A percentile compares a stretch with the other conserved stretches of the same genome.
Evolutionary conservation across 64 coral and sea anemone genomes (phyloP).

Genomic region (Exaiptasia diaphana): DNA sequence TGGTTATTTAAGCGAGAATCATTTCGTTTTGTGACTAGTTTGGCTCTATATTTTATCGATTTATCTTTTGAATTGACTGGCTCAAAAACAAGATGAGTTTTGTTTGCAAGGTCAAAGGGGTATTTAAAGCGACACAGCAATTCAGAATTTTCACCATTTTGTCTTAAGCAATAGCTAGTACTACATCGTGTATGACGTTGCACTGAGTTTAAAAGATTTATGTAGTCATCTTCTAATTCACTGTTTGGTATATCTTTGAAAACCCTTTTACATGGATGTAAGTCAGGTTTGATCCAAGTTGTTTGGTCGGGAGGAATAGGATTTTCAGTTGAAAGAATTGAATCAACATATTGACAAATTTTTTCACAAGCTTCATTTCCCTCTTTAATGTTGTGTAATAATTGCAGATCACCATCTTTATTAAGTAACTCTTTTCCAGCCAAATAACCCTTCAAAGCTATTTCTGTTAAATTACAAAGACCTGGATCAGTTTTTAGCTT

Average conservation of each 20-base stretch:
- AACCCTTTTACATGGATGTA: slow-evolving; percentile 15
- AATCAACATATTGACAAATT: slow-evolving; percentile 41
- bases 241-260: neutral
- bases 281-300: slow-evolving; percentile 8
- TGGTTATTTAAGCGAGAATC: slow-evolving; percentile 56
- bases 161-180: neutral
- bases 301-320: slow-evolving; percentile 10
- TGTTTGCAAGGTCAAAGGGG: slow-evolving; percentile 29
- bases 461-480: slow-evolving; percentile 30
- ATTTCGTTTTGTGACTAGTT: slow-evolving; percentile 57
- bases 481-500: slow-evolving; percentile 17
- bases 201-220: slow-evolving; percentile 33
- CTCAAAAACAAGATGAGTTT: slow-evolving; percentile 62
- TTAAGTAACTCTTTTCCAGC: neutral
- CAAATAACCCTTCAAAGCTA: slow-evolving; percentile 40
- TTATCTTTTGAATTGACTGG: slow-evolving; percentile 31
- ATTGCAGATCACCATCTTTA: neutral
- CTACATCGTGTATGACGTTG: slow-evolving; percentile 20
- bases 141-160: neutral
- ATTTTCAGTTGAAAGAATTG: slow-evolving; percentile 12
- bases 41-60: slow-evolving; percentile 44
- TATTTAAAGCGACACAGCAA: slow-evolving; percentile 56
- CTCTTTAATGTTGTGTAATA: neutral
- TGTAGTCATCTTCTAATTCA: slow-evolving; percentile 14
- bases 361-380: neutral